Evolutionary conservation across 2,797 vertebrate genomes (phyloP).

Genomic region (Rhinoraja longicauda): DNA sequence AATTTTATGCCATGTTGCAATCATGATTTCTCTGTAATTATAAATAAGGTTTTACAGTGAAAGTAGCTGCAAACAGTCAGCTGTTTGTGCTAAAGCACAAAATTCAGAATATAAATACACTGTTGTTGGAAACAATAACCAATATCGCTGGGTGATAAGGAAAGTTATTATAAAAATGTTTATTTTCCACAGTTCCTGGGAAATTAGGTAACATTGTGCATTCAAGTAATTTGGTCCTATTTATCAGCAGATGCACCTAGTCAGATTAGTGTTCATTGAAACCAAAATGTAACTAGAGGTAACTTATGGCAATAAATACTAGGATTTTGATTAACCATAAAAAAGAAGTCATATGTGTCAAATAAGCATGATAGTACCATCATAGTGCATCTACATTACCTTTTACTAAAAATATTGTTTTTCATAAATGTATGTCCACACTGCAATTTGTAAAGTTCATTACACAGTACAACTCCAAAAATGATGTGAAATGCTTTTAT

Average conservation of each 20-base stretch:
- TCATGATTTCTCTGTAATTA: background rate
- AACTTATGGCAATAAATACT: background rate
- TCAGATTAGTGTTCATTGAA: background rate
- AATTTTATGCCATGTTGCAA: background rate
- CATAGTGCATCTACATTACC: background rate
- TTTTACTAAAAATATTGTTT: background rate
- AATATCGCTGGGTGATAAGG: background rate
- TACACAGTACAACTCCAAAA: background rate
- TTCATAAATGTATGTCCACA: background rate
- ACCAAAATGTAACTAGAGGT: background rate
- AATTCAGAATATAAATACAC: background rate
- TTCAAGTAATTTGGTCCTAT: background rate
- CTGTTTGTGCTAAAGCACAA: background rate
- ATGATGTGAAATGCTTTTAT: background rate
- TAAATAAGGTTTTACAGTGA: background rate
- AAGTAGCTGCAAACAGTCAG: background rate
- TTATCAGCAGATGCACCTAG: background rate
- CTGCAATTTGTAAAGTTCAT: background rate
- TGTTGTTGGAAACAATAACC: background rate
- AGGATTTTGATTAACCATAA: background rate
- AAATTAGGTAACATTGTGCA: conserved; percentile 14
- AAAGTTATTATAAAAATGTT: background rate
- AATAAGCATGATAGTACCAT: background rate
- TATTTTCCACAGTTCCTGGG: background rate
- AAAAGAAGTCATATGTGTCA: background rate